These are phyloP conservation scores for Drosophila atripex DNA, from an alignment of 2,888 invertebrate genomes.

Conservation along the genomic window DNA sequence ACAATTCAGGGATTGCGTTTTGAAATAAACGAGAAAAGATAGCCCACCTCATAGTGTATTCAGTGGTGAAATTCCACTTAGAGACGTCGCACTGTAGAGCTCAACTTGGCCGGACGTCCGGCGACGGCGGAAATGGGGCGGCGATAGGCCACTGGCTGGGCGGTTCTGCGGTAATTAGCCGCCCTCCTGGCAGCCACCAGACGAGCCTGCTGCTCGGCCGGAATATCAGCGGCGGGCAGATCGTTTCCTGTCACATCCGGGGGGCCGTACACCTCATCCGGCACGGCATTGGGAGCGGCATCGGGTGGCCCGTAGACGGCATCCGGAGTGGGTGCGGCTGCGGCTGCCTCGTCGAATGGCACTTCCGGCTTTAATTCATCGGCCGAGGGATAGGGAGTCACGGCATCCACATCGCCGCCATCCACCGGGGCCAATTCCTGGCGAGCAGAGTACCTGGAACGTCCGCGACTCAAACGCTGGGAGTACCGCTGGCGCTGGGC, in stretches of 20 bases:
- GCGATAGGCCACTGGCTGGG: slow-evolving; percentile 58
- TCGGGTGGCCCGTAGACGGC: slow-evolving; percentile 79
- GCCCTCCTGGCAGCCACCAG: slow-evolving; percentile 68
- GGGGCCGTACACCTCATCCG: slow-evolving; percentile 77
- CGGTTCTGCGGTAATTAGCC: slow-evolving; percentile 58
- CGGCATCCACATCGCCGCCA: slow-evolving; percentile 59
- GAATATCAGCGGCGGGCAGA: slow-evolving; percentile 64
- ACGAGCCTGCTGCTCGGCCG: slow-evolving; percentile 69
- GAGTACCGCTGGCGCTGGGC: slow-evolving; percentile 61
- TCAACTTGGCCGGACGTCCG: slow-evolving; percentile 66
- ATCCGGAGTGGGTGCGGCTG: slow-evolving; percentile 70
- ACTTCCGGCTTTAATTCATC: slow-evolving; percentile 80
- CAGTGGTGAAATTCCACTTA: slow-evolving; percentile 14
- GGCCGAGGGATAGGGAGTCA: slow-evolving; percentile 79
- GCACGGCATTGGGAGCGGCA: slow-evolving; percentile 63
- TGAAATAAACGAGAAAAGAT: not conserved
- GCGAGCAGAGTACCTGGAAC: slow-evolving; percentile 71
- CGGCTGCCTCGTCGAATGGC: slow-evolving; percentile 74
- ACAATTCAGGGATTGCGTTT: not conserved
- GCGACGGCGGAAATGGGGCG: slow-evolving; percentile 49
- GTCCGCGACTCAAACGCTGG: slow-evolving; percentile 66
- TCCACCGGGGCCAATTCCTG: slow-evolving; percentile 71
- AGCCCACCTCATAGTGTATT: slow-evolving; percentile 9
- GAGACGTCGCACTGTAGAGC: slow-evolving; percentile 45
- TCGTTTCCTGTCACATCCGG: slow-evolving; percentile 68